These are phyloP conservation scores for Cyclargus thomasi DNA, from an alignment of 1,140 invertebrate genomes.

Conservation along the genomic window DNA sequence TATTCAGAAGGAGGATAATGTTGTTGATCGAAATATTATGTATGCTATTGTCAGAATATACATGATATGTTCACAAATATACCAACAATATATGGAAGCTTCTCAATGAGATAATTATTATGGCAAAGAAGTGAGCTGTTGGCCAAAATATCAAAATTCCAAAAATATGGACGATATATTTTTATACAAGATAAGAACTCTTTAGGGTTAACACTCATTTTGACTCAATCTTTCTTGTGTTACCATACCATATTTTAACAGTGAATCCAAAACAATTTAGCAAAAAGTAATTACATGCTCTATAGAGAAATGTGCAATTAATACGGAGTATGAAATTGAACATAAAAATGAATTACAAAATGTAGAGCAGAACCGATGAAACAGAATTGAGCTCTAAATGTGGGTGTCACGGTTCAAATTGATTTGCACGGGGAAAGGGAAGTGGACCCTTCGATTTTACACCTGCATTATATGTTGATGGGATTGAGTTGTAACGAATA, in stretches of 20 bases:
- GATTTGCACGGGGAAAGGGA: not conserved
- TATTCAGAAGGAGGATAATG: not conserved
- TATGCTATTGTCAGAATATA: not conserved
- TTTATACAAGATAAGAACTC: no score
- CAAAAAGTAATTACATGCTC: not conserved
- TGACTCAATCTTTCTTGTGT: not conserved
- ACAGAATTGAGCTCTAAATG: not conserved
- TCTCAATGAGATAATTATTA: no score
- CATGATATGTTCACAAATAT: not conserved
- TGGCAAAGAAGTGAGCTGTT: no score
- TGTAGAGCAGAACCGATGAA: conserved; percentile 2
- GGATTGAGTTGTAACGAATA: not conserved
- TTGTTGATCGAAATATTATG: not conserved
- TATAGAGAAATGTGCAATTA: conserved; percentile 9
- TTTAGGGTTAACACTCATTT: no score
- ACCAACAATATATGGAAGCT: no score
- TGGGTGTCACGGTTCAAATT: not conserved
- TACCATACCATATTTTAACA: not conserved
- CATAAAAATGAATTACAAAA: conserved; percentile 2
- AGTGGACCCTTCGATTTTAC: not conserved
- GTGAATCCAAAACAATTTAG: not conserved
- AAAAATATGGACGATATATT: no score
- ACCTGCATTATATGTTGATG: not conserved
- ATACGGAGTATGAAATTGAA: conserved; percentile 8
- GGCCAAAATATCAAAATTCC: no score